Evolutionary conservation across 2,113 vertebrate genomes (phyloP).

Genomic region (Indicator indicator): DNA sequence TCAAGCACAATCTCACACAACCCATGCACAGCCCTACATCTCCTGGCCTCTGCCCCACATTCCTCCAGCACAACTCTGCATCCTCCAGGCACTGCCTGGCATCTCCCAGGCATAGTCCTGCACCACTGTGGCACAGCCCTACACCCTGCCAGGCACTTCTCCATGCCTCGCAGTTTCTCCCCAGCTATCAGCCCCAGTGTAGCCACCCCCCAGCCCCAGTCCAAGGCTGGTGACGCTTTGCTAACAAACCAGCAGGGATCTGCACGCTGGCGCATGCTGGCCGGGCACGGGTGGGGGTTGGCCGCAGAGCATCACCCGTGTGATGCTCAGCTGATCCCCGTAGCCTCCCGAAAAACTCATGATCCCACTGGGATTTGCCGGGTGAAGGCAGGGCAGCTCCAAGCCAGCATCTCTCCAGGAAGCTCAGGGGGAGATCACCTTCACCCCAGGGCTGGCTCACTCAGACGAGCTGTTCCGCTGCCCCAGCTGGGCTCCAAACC

Average conservation of each 20-base stretch:
- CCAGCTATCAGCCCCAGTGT: background rate
- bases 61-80: background rate
- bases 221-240: background rate
- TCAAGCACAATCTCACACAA: background rate
- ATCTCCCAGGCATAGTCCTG: accelerated
- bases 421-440: background rate
- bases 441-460: background rate
- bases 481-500: conserved; percentile 18
- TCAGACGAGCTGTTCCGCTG: background rate
- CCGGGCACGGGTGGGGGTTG: background rate
- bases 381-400: background rate
- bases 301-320: background rate
- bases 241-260: background rate
- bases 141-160: background rate
- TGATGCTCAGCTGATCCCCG: conserved; percentile 69
- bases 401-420: background rate
- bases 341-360: conserved; percentile 61
- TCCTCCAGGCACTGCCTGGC: too few relatives aligned
- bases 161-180: background rate
- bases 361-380: background rate
- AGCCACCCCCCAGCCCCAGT: accelerated
- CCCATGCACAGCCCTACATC: background rate
- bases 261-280: background rate
- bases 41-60: background rate
- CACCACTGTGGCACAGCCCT: background rate